Evolutionary conservation across 2,113 vertebrate genomes (phyloP), one percentile per base, ranked within the genome.

Genomic region (Nematolebias whitei): DNA sequence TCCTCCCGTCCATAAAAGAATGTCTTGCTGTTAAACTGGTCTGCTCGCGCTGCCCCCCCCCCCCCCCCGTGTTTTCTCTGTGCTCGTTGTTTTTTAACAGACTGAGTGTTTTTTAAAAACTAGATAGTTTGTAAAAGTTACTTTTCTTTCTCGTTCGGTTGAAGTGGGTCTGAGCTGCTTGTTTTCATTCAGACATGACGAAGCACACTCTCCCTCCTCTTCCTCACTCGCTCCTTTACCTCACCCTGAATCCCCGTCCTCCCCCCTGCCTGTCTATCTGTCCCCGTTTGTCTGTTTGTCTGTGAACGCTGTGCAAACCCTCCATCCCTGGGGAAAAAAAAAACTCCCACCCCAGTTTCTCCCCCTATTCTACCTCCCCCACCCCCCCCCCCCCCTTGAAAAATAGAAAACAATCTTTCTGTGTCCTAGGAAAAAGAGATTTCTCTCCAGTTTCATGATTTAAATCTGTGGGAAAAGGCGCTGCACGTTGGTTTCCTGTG

Each of bases 361-460:
- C 64, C 23, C 15, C 51, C 22, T 47, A 52, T 4, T 5, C 44
- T 23, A 32, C 44, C 52, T 3, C 19, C 39, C 39, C 1, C 35
- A 5, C 18, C 59, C 16, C 57, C 64, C 73, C 60, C 52, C 66
- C 79, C 66, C 90, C 88, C 88, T 81, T 72, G 86, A 89, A 91
- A 91, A 90, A 91, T 74, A 86, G 68, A 59, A 63, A 61, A 69
- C 79, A 85, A 79, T 88, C 82, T 88, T 84, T 91, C 84, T 91
- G 90, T 92, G 89, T 92, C 84, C 85, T 88, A 79, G 81, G 89
- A 91, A 92, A 92, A 91, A 91, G 88, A 92, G 86, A 89, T 85
- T 89, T 93, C 90, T 83, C 87, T 91, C 81, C 65, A 40, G 78
- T 91, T 91, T 91, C 87, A 90, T 91, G 75, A 80, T 83, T 85